These are phyloP conservation scores for Pipa parva DNA, from an alignment of 2,113 vertebrate genomes.

Conservation along the genomic window DNA sequence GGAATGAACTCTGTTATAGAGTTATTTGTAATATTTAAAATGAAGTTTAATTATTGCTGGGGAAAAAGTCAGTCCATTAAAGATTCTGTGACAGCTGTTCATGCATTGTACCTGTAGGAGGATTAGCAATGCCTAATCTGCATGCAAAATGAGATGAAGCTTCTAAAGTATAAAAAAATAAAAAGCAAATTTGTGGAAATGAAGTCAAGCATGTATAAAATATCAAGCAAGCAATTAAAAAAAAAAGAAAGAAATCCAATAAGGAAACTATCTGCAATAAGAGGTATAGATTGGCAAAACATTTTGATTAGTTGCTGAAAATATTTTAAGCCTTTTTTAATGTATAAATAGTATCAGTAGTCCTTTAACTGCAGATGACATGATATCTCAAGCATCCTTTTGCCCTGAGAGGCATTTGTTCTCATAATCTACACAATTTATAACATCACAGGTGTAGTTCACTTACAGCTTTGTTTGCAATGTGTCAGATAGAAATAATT, in stretches of 20 bases:
- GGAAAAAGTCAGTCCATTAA: slow-evolving; percentile 30
- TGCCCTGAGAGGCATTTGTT: too few species aligned
- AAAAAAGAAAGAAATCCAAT: not conserved
- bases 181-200: not conserved
- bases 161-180: not conserved
- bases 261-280: too few species aligned
- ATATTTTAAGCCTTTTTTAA: too few species aligned
- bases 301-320: too few species aligned
- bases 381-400: too few species aligned
- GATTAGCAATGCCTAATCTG: slow-evolving; percentile 36
- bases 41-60: slow-evolving; percentile 27
- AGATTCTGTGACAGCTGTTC: slow-evolving; percentile 37
- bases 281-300: too few species aligned
- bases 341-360: too few species aligned
- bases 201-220: not conserved
- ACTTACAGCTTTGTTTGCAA: too few species aligned
- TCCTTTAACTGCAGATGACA: too few species aligned
- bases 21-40: slow-evolving; percentile 38
- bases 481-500: too few species aligned
- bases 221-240: not conserved
- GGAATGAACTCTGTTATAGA: not conserved
- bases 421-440: too few species aligned
- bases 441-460: too few species aligned
- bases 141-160: slow-evolving; percentile 32
- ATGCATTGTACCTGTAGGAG: slow-evolving; percentile 34